A percentile compares a stretch with the other conserved stretches of the same genome.
These are phyloP conservation scores for Chrysolina americana DNA, from an alignment of 2,888 invertebrate species.

Conservation along the genomic window DNA sequence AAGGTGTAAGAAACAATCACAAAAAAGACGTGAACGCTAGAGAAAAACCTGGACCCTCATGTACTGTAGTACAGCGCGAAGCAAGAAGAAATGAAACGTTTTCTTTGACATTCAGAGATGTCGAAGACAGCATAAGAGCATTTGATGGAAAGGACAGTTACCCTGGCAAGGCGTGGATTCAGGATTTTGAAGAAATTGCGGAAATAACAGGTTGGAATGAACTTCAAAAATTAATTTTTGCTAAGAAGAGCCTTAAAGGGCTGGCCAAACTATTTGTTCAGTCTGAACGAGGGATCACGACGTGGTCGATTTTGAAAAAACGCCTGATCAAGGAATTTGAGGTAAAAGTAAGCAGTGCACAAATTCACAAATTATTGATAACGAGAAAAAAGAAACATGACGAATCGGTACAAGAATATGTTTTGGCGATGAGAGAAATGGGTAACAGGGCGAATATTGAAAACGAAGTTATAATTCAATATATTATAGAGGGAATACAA, in stretches of 20 bases:
- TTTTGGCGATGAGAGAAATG: constrained; percentile 63
- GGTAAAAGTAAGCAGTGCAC: constrained; percentile 49
- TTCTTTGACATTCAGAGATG: constrained; percentile 53
- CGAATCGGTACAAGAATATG: constrained; percentile 64
- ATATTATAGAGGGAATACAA: constrained; percentile 64
- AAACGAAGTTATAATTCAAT: constrained; percentile 62
- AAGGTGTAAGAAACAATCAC: neutral
- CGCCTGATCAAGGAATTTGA: constrained; percentile 52
- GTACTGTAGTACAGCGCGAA: neutral
- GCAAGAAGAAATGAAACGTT: constrained; percentile 27
- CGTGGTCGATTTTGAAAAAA: constrained; percentile 51
- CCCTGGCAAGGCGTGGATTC: constrained; percentile 54
- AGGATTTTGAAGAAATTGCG: constrained; percentile 58
- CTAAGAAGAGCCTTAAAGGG: constrained; percentile 55
- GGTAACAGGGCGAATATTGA: constrained; percentile 62
- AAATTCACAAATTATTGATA: constrained; percentile 49
- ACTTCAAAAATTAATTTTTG: constrained; percentile 57
- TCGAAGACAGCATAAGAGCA: constrained; percentile 53
- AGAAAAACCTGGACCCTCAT: neutral
- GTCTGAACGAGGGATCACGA: constrained; percentile 52
- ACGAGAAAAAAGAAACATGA: constrained; percentile 58
- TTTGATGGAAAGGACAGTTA: constrained; percentile 54
- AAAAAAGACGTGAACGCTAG: neutral
- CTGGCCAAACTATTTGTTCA: constrained; percentile 56
- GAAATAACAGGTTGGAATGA: constrained; percentile 55